Evolutionary conservation across 2,888 invertebrate genomes (phyloP).

Genomic region (Flabesymbios commensalis): DNA sequence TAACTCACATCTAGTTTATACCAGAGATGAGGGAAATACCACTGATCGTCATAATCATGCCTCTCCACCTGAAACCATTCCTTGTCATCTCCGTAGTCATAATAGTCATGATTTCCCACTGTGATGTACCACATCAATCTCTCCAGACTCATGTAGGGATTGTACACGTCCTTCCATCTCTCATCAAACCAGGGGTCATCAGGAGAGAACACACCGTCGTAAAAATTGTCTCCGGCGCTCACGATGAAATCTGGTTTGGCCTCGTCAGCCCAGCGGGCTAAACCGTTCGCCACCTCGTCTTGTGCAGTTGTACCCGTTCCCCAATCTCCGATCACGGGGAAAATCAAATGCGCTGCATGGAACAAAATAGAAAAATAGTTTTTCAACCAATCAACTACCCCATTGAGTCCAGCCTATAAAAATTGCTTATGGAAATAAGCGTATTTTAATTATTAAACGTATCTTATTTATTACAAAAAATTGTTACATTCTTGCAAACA

Average conservation of each 20-base stretch:
- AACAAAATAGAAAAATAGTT: background rate
- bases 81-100: constrained; percentile 3
- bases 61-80: constrained; percentile 13
- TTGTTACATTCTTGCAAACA: too few species aligned
- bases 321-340: constrained; percentile 19
- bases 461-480: too few species aligned
- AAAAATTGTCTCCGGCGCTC: constrained; percentile 26
- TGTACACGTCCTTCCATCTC: constrained; percentile 24
- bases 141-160: constrained; percentile 8
- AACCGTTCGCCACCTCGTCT: constrained; percentile 6
- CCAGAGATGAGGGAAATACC: constrained; percentile 7
- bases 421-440: too few species aligned
- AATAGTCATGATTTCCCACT: constrained; percentile 30
- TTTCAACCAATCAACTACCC: too few species aligned
- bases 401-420: too few species aligned
- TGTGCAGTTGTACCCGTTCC: constrained; percentile 4
- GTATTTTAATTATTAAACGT: too few species aligned
- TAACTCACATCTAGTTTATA: too few species aligned
- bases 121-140: constrained; percentile 16
- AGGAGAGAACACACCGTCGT: constrained; percentile 13
- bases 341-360: background rate
- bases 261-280: constrained; percentile 12
- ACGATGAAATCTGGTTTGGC: constrained; percentile 13
- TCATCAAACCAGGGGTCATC: constrained; percentile 16
- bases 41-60: too few species aligned